Evolutionary conservation across 2,888 invertebrate species (phyloP).

Genomic region (Cheilosia pagana): DNA sequence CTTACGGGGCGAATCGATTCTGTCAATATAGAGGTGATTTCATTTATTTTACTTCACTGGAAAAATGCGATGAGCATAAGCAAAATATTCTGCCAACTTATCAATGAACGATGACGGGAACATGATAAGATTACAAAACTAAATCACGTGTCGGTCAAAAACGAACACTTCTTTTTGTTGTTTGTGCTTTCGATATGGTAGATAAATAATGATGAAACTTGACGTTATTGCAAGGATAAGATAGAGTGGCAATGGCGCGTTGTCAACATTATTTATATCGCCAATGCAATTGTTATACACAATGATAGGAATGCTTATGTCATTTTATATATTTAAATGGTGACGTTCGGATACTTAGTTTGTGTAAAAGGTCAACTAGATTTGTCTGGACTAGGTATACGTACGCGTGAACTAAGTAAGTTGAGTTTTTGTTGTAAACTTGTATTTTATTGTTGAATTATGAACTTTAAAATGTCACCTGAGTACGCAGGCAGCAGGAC

Average conservation of each 20-base stretch:
- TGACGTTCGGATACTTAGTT: too few relatives aligned
- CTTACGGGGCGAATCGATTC: slow-evolving; percentile 29
- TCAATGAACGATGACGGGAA: slow-evolving; percentile 20
- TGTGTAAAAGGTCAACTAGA: too few relatives aligned
- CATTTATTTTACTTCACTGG: slow-evolving; percentile 34
- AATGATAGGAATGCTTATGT: background rate
- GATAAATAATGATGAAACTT: slow-evolving; percentile 21
- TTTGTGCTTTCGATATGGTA: background rate
- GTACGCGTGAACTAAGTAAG: too few relatives aligned
- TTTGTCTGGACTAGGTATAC: too few relatives aligned
- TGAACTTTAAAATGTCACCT: too few relatives aligned
- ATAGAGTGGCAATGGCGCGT: slow-evolving; percentile 13
- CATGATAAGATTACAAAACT: slow-evolving; percentile 64
- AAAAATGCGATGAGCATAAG: slow-evolving; percentile 42
- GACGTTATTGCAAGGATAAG: background rate
- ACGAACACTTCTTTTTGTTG: slow-evolving; percentile 7
- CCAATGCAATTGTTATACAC: background rate
- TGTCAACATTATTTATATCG: background rate
- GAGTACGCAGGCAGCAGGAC: too few relatives aligned
- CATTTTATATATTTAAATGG: slow-evolving; percentile 12
- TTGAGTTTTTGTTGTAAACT: too few relatives aligned
- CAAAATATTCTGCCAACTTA: slow-evolving; percentile 23
- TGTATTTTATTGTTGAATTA: too few relatives aligned
- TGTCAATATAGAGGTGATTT: slow-evolving; percentile 46
- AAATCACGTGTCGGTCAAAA: slow-evolving; percentile 44